These are phyloP conservation scores for Campylorhamphus procurvoides DNA, from an alignment of 2,113 vertebrate genomes.

Conservation along the genomic window DNA sequence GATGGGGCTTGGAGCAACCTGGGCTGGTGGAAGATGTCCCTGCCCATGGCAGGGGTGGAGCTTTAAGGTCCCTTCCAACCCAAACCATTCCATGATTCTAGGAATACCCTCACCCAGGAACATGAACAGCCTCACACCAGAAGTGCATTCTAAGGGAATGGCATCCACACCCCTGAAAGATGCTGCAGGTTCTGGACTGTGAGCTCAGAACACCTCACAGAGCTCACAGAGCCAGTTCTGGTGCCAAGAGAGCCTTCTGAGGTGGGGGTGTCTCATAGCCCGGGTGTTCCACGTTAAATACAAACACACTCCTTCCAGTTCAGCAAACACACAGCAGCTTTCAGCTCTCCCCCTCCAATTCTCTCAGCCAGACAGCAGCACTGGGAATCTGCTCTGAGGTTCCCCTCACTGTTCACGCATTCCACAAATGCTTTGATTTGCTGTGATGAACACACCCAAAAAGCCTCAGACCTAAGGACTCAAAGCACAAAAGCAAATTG, in stretches of 20 bases:
- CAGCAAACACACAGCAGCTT: neutral
- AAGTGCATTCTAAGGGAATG: neutral
- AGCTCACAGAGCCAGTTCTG: neutral
- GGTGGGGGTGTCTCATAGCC: neutral
- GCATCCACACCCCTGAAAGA: no score
- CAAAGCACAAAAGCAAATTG: neutral
- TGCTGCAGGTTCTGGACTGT: neutral
- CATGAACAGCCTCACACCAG: neutral
- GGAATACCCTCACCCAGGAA: neutral
- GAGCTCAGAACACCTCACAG: neutral
- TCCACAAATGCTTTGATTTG: neutral
- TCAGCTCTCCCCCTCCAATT: neutral
- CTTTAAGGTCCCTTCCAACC: no score
- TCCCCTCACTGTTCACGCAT: neutral
- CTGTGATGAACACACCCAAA: neutral
- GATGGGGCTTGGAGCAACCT: neutral
- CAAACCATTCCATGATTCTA: neutral
- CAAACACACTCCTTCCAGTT: accelerated
- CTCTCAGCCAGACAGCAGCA: neutral
- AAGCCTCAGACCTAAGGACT: neutral
- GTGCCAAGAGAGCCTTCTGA: neutral
- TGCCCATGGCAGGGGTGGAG: neutral
- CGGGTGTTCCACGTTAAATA: neutral
- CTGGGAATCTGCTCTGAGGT: neutral
- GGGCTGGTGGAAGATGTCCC: accelerated